These are phyloP conservation scores for Ondatra zibethicus DNA, from an alignment of 2,113 vertebrate species.

Conservation along the genomic window DNA sequence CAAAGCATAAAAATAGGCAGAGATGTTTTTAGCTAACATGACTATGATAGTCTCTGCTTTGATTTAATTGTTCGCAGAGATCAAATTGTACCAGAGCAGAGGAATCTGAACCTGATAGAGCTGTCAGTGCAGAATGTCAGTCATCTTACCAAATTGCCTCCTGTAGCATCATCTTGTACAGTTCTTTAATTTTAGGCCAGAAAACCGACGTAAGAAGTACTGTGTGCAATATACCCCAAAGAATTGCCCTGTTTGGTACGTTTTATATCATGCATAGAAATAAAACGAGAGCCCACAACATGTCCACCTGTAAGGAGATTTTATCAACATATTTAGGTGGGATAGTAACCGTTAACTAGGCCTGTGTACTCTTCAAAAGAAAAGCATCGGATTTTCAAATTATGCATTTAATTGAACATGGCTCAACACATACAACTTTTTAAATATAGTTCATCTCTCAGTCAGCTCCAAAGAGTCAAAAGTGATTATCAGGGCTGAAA, in stretches of 20 bases:
- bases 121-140: constrained; percentile 70
- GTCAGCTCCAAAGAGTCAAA: constrained; percentile 73
- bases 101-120: neutral
- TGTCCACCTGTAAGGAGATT: neutral
- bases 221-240: constrained; percentile 38
- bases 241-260: constrained; percentile 16
- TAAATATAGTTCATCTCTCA: constrained; percentile 75
- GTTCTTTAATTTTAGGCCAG: constrained; percentile 70
- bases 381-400: constrained; percentile 56
- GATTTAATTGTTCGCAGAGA: constrained; percentile 66
- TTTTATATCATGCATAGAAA: constrained; percentile 17
- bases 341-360: constrained; percentile 34
- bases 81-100: constrained; percentile 52
- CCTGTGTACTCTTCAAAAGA: neutral
- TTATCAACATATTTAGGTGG: constrained; percentile 8
- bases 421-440: constrained; percentile 69
- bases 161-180: constrained; percentile 41
- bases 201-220: constrained; percentile 67
- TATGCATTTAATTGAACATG: constrained; percentile 52
- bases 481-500: constrained; percentile 77
- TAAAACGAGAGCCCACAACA: neutral
- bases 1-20: constrained; percentile 66
- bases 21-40: constrained; percentile 66
- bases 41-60: constrained; percentile 62
- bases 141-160: constrained; percentile 58